Conservation (phyloP, 2,113 vertebrate species). For the Ailurus styani region DNA sequence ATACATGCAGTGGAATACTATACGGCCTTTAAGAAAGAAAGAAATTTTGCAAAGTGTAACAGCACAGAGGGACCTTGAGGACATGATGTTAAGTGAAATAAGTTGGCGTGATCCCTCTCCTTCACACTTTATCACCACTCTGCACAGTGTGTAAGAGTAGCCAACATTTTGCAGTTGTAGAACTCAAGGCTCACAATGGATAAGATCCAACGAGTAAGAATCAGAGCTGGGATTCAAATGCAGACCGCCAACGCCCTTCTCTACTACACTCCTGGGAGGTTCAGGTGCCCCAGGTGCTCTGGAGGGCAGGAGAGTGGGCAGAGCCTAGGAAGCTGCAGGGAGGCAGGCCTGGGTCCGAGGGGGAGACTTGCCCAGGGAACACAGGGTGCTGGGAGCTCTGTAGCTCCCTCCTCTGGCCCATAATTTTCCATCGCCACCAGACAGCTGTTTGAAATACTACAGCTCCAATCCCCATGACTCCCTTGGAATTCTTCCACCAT, state of each 20-base stretch:
- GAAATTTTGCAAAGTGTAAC: background rate
- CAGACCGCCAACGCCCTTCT: background rate
- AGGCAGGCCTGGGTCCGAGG: background rate
- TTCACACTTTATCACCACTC: background rate
- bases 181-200: background rate
- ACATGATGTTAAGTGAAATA: background rate
- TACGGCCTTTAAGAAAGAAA: background rate
- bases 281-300: too few relatives aligned
- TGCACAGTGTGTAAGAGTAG: background rate
- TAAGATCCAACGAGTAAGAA: background rate
- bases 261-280: background rate
- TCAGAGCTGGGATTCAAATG: background rate
- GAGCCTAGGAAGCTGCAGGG: background rate
- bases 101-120: background rate
- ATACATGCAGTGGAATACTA: background rate
- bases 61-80: background rate
- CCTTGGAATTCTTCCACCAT: constrained; percentile 51
- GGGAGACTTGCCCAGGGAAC: background rate
- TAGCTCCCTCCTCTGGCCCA: background rate
- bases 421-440: background rate
- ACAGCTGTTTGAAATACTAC: constrained; percentile 61
- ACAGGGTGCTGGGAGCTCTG: background rate
- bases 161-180: background rate
- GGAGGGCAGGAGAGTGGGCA: background rate
- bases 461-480: constrained; percentile 40